Conservation (phyloP, 2,113 vertebrate genomes). For the Leptocoma aspasia region DNA sequence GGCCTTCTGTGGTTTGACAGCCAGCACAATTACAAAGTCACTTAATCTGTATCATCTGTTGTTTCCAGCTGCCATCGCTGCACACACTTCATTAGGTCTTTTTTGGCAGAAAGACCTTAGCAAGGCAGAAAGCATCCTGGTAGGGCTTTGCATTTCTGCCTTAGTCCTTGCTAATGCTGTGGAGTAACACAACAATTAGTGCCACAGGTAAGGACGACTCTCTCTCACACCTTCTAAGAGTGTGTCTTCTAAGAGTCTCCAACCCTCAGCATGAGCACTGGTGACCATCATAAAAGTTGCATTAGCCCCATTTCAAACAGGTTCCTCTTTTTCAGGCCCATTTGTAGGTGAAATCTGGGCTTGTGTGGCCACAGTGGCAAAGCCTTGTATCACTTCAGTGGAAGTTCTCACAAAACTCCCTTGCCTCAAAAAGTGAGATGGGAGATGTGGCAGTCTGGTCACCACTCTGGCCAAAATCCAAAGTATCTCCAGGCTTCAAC, state of each 20-base stretch:
- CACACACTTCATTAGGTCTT: background rate
- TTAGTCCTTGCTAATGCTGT: background rate
- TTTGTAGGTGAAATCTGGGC: background rate
- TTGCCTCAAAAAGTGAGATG: background rate
- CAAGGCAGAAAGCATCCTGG: background rate
- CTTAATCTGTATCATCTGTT: background rate
- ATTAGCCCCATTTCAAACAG: background rate
- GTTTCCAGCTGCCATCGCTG: background rate
- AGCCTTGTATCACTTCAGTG: background rate
- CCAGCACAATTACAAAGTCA: background rate
- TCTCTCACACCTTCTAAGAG: background rate
- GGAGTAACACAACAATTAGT: background rate
- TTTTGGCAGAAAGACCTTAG: background rate
- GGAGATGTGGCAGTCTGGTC: background rate
- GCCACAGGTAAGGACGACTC: rapidly evolving
- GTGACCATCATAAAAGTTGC: background rate
- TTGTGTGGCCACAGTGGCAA: rapidly evolving
- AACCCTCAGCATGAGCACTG: background rate
- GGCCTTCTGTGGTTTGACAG: background rate
- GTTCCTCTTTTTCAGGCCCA: background rate
- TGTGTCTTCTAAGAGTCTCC: no score
- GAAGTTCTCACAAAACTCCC: background rate
- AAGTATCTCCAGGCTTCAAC: background rate
- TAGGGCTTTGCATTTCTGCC: background rate
- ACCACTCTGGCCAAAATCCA: background rate